Evolutionary conservation across 2,797 vertebrate genomes (phyloP), one percentile per base, ranked within the genome.

Genomic region (Avahi laniger): DNA sequence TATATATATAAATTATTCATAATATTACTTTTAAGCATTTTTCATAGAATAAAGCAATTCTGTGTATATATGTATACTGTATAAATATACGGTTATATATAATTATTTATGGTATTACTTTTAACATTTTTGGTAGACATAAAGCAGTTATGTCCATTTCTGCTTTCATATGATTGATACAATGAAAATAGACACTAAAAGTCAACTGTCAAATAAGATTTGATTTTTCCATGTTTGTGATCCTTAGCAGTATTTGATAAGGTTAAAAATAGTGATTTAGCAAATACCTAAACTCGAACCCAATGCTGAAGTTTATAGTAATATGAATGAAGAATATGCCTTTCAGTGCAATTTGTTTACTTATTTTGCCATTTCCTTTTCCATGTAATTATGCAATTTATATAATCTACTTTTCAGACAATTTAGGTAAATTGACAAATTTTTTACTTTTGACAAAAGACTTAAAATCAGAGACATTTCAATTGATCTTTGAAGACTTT

Each of bases 221-320:
- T 93, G 8, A 89, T n/a, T 84, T 96, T 91, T 70, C 12, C 4
- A 93, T 81, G 7, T 82, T 96, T 85, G 76, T 85, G 93, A 87
- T 69, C 63, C n/a, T 94, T 79, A 75, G 43, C 22, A 83, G 24
- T 84, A 46, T n/a, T 86, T 84, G n/a, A 11, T 59, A 95, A 48
- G 28, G 72, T 41, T 91, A 86, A 91, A 90, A 52, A 84, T 12
- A 88, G 41, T 76, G 33, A 70, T 41, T 93, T 48, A 94, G 59
- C n/a, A 90, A 65, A 94, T 43, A 81, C 9, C 13, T 87, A 72
- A 88, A 65, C 15, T 65, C 57, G 18, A 95, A 63, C 20, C 13
- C 6, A 75, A 54, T 20, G 7, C 17, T 79, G 11, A 90, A 81
- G 48, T 50, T 26, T 65, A 70, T 33, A 76, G 8, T 15, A 38